phyloP scores from a whole-genome alignment of 2,113 vertebrate genomes.

The Strix aluco region DNA sequence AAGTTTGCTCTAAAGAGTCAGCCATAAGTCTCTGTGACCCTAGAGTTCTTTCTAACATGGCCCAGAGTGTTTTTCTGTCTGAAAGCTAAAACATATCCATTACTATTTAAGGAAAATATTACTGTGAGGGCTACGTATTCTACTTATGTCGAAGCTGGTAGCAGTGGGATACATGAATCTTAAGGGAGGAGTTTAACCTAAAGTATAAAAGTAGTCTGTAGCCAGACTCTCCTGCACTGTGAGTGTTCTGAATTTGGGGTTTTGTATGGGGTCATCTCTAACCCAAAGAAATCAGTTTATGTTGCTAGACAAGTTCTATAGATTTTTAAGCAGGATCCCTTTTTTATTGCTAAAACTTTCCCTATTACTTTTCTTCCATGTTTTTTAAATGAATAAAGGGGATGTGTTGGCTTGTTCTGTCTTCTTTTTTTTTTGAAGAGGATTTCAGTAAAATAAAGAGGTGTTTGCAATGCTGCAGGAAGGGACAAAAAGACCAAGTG shows the following conservation, averaged over 20 bases:
- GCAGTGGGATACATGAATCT: not conserved
- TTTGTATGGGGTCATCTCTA: slow-evolving; percentile 60
- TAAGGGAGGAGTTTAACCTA: slow-evolving; percentile 12
- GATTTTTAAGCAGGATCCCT: slow-evolving; percentile 56
- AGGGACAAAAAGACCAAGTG: not conserved
- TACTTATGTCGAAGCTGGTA: not conserved
- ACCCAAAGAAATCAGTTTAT: slow-evolving; percentile 62
- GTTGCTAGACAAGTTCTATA: slow-evolving; percentile 54
- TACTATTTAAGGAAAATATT: slow-evolving; percentile 47
- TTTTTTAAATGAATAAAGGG: slow-evolving; percentile 64
- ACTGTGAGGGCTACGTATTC: slow-evolving; percentile 41
- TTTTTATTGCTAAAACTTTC: slow-evolving; percentile 56
- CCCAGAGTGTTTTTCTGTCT: slow-evolving; percentile 34
- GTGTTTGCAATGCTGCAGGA: slow-evolving; percentile 6
- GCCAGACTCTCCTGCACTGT: slow-evolving; percentile 53
- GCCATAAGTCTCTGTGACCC: slow-evolving; percentile 20
- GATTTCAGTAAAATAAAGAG: not conserved
- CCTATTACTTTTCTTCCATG: slow-evolving; percentile 34
- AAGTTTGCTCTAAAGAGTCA: slow-evolving; percentile 28
- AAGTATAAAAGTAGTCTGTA: slow-evolving; percentile 63
- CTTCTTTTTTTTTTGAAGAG: slow-evolving; percentile 15
- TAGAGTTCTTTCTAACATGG: not conserved
- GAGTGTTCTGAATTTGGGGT: slow-evolving; percentile 58
- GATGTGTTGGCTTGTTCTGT: slow-evolving; percentile 46
- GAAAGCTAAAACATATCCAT: slow-evolving; percentile 43